Evolutionary conservation across 92 coral and sea anemone species (phyloP).

Genomic region (Metridium senile): DNA sequence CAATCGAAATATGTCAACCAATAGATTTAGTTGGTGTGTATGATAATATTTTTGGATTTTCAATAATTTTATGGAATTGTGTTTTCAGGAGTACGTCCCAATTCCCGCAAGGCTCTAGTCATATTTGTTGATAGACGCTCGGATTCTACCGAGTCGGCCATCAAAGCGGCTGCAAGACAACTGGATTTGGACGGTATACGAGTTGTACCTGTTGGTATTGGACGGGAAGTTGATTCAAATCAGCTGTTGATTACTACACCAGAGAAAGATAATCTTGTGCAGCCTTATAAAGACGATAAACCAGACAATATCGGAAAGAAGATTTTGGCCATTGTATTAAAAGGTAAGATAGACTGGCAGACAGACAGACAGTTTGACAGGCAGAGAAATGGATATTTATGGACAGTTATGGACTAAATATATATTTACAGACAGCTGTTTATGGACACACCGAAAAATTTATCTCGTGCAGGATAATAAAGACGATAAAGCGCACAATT

Average conservation of each 20-base stretch:
- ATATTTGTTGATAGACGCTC: constrained; percentile 72
- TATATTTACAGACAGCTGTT: too few species aligned
- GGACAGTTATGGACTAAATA: too few species aligned
- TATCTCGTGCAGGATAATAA: too few species aligned
- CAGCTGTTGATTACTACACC: constrained; percentile 40
- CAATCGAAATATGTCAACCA: too few species aligned
- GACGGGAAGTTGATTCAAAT: constrained; percentile 54
- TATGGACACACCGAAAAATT: too few species aligned
- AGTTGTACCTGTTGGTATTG: constrained; percentile 75
- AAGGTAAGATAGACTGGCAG: constrained; percentile 26
- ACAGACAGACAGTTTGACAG: too few species aligned
- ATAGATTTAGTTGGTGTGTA: too few species aligned
- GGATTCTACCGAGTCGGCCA: constrained; percentile 41
- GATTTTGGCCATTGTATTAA: constrained; percentile 43
- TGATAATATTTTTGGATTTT: too few species aligned
- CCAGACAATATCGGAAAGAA: constrained; percentile 47
- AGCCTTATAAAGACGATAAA: constrained; percentile 33
- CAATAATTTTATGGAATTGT: neutral
- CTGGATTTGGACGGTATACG: constrained; percentile 55
- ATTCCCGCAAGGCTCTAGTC: constrained; percentile 78
- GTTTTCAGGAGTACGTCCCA: constrained; percentile 63
- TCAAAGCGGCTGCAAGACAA: constrained; percentile 50
- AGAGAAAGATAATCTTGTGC: constrained; percentile 46
- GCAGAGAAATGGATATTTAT: too few species aligned
- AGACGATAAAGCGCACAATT: too few species aligned